Percentiles rank a stretch among this genome's conserved stretches.
These are phyloP conservation scores for Cynopterus sphinx DNA, from an alignment of 2,797 vertebrate genomes.

Conservation along the genomic window DNA sequence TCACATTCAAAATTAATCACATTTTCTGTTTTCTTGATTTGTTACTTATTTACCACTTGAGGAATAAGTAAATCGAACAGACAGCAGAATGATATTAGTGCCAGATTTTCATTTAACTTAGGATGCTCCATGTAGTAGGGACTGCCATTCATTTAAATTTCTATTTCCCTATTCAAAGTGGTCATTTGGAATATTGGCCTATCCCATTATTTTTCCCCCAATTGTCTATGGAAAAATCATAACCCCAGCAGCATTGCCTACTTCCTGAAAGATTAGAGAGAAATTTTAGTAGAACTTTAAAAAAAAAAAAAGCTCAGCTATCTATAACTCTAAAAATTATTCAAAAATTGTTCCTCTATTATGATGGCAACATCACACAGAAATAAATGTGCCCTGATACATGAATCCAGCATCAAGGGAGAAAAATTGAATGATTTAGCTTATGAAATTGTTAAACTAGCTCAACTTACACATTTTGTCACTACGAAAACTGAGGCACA, in stretches of 20 bases:
- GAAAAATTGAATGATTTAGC: not conserved
- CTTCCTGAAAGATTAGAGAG: not conserved
- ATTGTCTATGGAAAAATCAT: not conserved
- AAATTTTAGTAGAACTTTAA: not conserved
- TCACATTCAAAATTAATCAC: not conserved
- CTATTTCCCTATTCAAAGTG: not conserved
- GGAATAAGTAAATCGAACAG: not conserved
- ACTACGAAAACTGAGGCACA: not conserved
- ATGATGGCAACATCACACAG: not conserved
- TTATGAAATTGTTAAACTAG: not conserved
- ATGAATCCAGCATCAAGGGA: not conserved
- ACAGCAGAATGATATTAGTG: not conserved
- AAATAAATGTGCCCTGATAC: not conserved
- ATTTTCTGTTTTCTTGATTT: not conserved
- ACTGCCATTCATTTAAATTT: not conserved
- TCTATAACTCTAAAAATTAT: not conserved
- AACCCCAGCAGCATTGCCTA: not conserved
- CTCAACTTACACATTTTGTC: not conserved
- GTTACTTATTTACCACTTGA: not conserved
- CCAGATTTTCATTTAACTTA: slow-evolving; percentile 16
- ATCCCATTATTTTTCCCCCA: not conserved
- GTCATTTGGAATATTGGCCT: slow-evolving; percentile 34
- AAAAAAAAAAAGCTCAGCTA: not conserved
- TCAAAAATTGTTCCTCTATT: not conserved
- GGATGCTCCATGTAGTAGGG: not conserved